Base-by-base conservation (phyloP, 1,140 invertebrate species). In the Anastrepha obliqua region DNA sequence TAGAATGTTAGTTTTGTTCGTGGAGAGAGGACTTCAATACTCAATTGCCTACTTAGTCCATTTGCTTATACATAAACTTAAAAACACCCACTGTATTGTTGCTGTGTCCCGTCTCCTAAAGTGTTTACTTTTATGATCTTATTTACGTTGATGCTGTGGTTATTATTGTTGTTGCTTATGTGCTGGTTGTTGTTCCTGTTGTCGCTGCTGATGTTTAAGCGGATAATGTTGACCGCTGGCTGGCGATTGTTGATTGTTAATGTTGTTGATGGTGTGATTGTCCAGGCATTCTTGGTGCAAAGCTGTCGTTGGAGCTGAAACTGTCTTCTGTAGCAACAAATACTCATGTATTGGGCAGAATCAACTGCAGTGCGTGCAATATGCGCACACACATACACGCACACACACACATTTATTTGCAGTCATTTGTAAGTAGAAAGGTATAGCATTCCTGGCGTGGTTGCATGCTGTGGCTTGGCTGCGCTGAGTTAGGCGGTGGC, bases 71-170 rank as follows among this genome's bases (percentile, higher is more conserved):
- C 47, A 51, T 20, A 11, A 81, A 3, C 44, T 55, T 15, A n/a
- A 51, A 58, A 20, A 3, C 4, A 3, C 20, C 74, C 74, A 81
- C 74, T 29, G 74, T 81, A 29, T 29, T 20, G 47, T 13, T 55
- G 74, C 13, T 74, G 67, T 58, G 17, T 51, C 47, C 47, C 74
- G 17, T 13, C 44, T 55, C 47, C 11, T 55, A 2, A 81, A 81
- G 74, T 81, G 74, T 81, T 81, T 51, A 81, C 55, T 81, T 81
- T 81, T 81, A 81, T 81, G 74, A 81, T 81, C 74, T 81, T 81
- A 81, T 81, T 81, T 81, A 58, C 47, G 74, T 47, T 81, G 47
- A 81, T 47, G 74, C 74, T 55, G 55, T 47, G 47, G 15, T 81
- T 81, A 81, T 81, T 81, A 81, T 42, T 47, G 8, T 81, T 81